Evolutionary conservation across 1,140 invertebrate species (phyloP).

Genomic region (Heliconius hermathena): DNA sequence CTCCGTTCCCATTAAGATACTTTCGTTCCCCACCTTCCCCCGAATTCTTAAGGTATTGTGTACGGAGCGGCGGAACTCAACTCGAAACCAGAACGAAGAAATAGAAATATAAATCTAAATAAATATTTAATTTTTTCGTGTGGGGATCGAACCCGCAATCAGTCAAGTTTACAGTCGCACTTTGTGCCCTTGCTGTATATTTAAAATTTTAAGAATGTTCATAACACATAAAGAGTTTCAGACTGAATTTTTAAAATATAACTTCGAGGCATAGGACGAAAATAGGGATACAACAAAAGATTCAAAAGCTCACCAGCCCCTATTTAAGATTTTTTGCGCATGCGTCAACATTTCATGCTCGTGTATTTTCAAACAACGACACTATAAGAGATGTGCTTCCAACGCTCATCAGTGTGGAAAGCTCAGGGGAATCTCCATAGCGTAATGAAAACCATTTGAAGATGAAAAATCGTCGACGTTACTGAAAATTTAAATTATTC

Average conservation of each 20-base stretch:
- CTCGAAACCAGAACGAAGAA: no score
- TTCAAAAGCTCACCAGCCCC: constrained; percentile 5
- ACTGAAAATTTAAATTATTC: constrained; percentile 50
- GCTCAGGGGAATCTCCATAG: constrained; percentile 48
- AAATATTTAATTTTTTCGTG: no score
- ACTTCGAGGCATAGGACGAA: constrained; percentile 5
- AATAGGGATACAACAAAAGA: constrained; percentile 14
- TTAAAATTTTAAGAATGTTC: neutral
- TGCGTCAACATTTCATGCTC: constrained; percentile 14
- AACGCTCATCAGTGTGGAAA: constrained; percentile 49
- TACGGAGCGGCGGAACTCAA: no score
- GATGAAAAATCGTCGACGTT: constrained; percentile 46
- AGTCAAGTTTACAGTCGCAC: no score
- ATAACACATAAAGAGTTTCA: neutral
- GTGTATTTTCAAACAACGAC: constrained; percentile 44
- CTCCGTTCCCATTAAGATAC: no score
- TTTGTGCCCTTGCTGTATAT: neutral
- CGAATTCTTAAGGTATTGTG: no score
- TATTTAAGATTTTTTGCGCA: neutral
- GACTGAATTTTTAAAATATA: constrained; percentile 1
- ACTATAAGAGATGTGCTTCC: constrained; percentile 43
- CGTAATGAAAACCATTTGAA: constrained; percentile 50
- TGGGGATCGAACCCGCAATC: no score
- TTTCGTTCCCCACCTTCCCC: no score
- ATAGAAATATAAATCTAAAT: no score